Conservation (phyloP, 2,113 vertebrate genomes). For the Ceyx margarethae region DNA sequence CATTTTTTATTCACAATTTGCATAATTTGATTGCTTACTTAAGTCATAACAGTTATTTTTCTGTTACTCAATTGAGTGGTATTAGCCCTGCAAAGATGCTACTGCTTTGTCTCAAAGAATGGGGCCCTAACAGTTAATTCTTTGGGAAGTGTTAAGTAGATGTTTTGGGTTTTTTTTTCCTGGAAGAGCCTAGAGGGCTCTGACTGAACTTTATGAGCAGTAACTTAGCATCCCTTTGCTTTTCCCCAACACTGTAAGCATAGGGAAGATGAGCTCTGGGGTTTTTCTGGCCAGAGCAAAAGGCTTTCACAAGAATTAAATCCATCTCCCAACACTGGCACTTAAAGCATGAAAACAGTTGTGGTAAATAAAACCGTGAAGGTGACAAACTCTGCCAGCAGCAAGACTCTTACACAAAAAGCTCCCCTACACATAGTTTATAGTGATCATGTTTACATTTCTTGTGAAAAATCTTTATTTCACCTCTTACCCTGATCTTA, state of each 20-base stretch:
- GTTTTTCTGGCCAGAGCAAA: background rate
- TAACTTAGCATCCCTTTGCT: background rate
- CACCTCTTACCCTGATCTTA: background rate
- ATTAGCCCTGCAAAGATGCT: background rate
- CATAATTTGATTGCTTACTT: background rate
- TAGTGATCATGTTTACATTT: background rate
- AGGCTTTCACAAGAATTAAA: background rate
- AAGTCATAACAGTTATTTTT: background rate
- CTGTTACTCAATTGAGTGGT: background rate
- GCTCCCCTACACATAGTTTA: background rate
- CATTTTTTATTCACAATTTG: background rate
- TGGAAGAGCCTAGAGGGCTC: background rate
- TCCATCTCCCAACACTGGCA: background rate
- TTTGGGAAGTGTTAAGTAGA: background rate
- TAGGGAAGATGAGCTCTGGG: background rate
- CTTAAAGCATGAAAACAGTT: background rate
- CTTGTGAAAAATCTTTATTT: background rate
- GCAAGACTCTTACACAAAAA: background rate
- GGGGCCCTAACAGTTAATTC: background rate
- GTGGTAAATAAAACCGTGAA: background rate
- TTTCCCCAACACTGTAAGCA: background rate
- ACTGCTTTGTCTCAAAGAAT: background rate
- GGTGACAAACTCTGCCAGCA: background rate
- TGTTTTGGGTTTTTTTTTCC: background rate
- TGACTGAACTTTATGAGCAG: background rate